A percentile compares a stretch with the other conserved stretches of the same genome.
Conservation (phyloP, 1,140 invertebrate species). For the Nephila pilipes region DNA sequence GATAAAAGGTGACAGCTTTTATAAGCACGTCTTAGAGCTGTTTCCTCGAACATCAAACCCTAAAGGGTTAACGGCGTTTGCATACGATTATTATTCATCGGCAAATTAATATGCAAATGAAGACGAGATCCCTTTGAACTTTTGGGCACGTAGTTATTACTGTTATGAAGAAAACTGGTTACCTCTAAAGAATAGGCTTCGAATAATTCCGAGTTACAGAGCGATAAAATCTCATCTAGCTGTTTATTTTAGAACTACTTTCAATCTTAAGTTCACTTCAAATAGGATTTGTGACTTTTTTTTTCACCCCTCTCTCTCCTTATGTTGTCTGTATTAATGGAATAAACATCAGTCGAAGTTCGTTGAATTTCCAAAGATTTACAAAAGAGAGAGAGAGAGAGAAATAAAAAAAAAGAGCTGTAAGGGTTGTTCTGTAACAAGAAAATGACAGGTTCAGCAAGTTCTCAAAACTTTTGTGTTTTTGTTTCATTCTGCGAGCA, state of each 20-base stretch:
- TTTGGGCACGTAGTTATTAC: constrained; percentile 37
- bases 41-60: constrained; percentile 47
- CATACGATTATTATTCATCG: constrained; percentile 73
- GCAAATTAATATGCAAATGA: constrained; percentile 74
- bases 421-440: neutral
- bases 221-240: constrained; percentile 12
- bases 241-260: constrained; percentile 26
- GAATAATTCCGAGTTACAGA: constrained; percentile 3
- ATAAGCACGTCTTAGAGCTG: constrained; percentile 10
- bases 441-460: constrained; percentile 24
- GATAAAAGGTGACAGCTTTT: constrained; percentile 42
- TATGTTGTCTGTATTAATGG: neutral
- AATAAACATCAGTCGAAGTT: neutral
- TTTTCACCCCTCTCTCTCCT: neutral
- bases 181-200: neutral
- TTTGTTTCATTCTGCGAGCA: neutral
- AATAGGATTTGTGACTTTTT: neutral
- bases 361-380: neutral
- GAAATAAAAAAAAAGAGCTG: neutral
- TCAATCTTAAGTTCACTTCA: constrained; percentile 36
- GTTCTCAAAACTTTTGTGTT: constrained; percentile 26
- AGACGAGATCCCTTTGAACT: constrained; percentile 53
- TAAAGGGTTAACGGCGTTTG: constrained; percentile 67
- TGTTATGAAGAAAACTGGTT: constrained; percentile 49
- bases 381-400: neutral